phyloP scores from a whole-genome alignment of 2,888 invertebrate genomes.

The Tyria jacobaeae region DNA sequence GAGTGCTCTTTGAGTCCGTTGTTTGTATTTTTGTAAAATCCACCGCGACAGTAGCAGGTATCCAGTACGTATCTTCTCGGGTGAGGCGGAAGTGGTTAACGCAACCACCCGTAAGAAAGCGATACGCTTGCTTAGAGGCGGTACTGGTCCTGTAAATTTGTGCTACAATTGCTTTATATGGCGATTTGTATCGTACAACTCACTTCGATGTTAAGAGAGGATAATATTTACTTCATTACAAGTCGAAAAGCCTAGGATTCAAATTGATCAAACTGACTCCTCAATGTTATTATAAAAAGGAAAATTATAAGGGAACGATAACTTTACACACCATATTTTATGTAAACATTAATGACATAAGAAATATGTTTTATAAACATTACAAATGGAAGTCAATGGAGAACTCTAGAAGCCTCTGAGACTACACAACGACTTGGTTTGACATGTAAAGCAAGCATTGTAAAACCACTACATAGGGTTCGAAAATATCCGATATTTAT shows the following conservation, averaged over 20 bases:
- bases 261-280: not conserved
- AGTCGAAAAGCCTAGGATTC: not conserved
- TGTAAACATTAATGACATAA: not conserved
- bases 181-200: not conserved
- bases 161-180: not conserved
- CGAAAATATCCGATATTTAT: not conserved
- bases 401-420: not conserved
- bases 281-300: not conserved
- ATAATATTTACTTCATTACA: not conserved
- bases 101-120: not conserved
- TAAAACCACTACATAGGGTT: not conserved
- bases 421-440: not conserved
- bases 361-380: not conserved
- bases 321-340: not conserved
- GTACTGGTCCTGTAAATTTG: not conserved
- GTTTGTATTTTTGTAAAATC: too few species aligned
- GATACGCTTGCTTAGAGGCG: slow-evolving; percentile 3
- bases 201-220: not conserved
- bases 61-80: too few species aligned
- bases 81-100: too few species aligned
- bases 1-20: too few species aligned
- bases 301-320: not conserved
- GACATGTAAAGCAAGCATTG: not conserved
- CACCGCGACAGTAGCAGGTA: too few species aligned
- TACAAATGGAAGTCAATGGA: not conserved